Percentiles rank a stretch among this genome's conserved stretches.
Conservation (phyloP, 2,888 invertebrate species). For the Conops quadrifasciatus region DNA sequence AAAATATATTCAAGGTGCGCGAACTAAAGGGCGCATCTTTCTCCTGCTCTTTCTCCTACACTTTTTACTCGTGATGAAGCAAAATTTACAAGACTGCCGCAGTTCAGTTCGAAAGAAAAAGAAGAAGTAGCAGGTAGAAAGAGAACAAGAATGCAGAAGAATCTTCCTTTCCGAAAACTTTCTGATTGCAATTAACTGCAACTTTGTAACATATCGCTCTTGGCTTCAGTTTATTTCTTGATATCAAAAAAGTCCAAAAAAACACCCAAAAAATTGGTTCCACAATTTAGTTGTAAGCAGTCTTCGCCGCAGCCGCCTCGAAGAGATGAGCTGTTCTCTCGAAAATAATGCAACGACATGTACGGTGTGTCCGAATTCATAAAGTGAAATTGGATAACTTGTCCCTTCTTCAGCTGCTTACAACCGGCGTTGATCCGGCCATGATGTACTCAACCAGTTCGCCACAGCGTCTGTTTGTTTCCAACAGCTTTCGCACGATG, state of each 20-base stretch:
- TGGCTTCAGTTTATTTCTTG: background rate
- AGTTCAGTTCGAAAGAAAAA: background rate
- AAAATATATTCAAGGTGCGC: background rate
- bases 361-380: slow-evolving; percentile 18
- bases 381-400: slow-evolving; percentile 33
- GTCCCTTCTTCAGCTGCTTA: slow-evolving; percentile 1
- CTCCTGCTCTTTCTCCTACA: too few species aligned
- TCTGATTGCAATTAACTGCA: slow-evolving; percentile 1
- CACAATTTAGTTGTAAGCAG: slow-evolving; percentile 21
- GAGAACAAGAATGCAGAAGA: background rate
- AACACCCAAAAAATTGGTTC: slow-evolving; percentile 5
- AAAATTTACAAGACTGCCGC: too few species aligned
- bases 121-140: too few species aligned
- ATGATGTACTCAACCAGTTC: background rate
- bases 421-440: too few species aligned
- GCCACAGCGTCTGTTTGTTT: background rate
- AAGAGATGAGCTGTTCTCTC: slow-evolving; percentile 14
- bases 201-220: background rate
- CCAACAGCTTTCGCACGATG: too few species aligned
- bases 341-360: too few species aligned
- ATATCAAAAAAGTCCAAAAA: background rate
- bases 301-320: background rate
- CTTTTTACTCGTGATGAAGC: too few species aligned
- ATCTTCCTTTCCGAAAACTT: background rate
- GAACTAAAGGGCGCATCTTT: too few species aligned